Conservation (phyloP, 2,888 invertebrate genomes). For the Plebejus argus region DNA sequence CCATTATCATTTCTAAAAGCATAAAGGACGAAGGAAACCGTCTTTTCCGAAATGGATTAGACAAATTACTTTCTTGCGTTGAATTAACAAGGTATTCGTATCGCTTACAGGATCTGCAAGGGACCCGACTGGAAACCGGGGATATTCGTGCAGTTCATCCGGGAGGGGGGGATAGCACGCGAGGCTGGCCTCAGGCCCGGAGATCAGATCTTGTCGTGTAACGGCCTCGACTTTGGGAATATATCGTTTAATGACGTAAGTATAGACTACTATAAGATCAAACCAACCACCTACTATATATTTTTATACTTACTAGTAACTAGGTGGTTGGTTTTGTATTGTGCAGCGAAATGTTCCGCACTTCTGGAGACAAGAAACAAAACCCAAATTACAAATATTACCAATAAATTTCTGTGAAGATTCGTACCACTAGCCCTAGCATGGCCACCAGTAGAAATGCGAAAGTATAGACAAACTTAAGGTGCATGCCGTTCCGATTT, state of each 20-base stretch:
- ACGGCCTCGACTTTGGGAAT: conserved; percentile 88
- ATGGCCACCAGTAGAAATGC: too few species aligned
- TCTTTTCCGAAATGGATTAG: background rate
- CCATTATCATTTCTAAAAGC: too few species aligned
- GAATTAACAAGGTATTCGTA: conserved; percentile 30
- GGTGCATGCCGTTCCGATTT: too few species aligned
- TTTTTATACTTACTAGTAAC: too few species aligned
- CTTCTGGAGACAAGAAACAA: too few species aligned
- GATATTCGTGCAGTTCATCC: conserved; percentile 94
- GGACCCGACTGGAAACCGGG: conserved; percentile 93
- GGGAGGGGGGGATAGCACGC: conserved; percentile 92
- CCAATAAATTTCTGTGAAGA: too few species aligned
- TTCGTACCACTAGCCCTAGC: too few species aligned
- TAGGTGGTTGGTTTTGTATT: too few species aligned
- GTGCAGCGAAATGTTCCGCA: background rate
- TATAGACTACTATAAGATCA: background rate
- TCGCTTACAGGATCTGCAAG: conserved; percentile 85
- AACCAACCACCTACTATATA: too few species aligned
- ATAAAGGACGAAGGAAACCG: background rate
- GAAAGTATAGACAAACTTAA: too few species aligned
- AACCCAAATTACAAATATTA: too few species aligned
- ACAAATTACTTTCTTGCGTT: background rate
- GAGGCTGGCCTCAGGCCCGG: conserved; percentile 94
- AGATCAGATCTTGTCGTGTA: conserved; percentile 95
- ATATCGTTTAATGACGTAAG: conserved; percentile 89